These are phyloP conservation scores for Prionace glauca DNA, from an alignment of 2,797 vertebrate genomes.

Conservation along the genomic window DNA sequence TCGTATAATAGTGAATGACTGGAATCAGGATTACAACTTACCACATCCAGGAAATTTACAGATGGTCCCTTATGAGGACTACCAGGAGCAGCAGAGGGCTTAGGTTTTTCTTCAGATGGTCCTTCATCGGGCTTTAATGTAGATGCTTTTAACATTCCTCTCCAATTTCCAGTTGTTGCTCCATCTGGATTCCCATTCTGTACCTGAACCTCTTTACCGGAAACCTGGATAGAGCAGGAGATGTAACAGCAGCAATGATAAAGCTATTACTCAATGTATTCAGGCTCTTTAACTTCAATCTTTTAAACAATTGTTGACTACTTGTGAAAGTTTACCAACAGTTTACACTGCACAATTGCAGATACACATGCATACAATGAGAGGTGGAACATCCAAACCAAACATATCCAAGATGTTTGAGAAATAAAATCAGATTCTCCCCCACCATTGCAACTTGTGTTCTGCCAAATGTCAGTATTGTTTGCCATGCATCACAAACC, in stretches of 20 bases:
- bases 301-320: background rate
- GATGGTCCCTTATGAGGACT: slow-evolving; percentile 84
- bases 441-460: background rate
- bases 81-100: slow-evolving; percentile 51
- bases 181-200: slow-evolving; percentile 65
- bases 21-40: slow-evolving; percentile 48
- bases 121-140: slow-evolving; percentile 74
- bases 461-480: background rate
- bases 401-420: background rate
- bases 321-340: background rate
- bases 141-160: slow-evolving; percentile 84
- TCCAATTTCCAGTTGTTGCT: slow-evolving; percentile 76
- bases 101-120: slow-evolving; percentile 61
- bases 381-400: background rate
- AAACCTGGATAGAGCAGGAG: slow-evolving; percentile 46
- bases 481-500: background rate
- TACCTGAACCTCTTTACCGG: slow-evolving; percentile 48
- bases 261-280: background rate
- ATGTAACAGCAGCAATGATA: background rate
- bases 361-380: background rate
- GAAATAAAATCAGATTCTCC: background rate
- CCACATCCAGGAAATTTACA: slow-evolving; percentile 93
- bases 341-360: background rate
- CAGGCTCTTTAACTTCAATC: background rate
- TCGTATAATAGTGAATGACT: background rate